Evolutionary conservation across 2,113 vertebrate species (phyloP).

Genomic region (Anser cygnoides): DNA sequence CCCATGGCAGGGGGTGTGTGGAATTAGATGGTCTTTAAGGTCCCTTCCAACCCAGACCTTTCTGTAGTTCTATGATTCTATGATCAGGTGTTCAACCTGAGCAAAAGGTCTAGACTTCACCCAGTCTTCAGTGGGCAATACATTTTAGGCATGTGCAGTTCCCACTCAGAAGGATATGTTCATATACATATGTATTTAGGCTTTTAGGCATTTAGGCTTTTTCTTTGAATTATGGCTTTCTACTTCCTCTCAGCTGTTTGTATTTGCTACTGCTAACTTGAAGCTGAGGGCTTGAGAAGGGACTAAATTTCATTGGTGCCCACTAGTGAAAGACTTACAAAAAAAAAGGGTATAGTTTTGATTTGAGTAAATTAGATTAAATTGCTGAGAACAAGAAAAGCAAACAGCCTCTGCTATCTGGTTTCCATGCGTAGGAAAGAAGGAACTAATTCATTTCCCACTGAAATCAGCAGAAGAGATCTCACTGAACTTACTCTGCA

Average conservation of each 20-base stretch:
- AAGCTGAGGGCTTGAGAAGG: neutral
- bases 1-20: too few species aligned
- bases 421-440: slow-evolving; percentile 23
- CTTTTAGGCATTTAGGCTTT: neutral
- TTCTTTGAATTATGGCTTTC: neutral
- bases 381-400: slow-evolving; percentile 12
- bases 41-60: too few species aligned
- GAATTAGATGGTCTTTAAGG: too few species aligned
- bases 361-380: slow-evolving; percentile 25
- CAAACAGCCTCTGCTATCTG: neutral
- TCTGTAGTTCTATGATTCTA: too few species aligned
- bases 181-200: neutral
- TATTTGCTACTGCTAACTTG: neutral
- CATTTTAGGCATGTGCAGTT: neutral
- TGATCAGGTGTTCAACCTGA: neutral
- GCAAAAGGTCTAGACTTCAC: neutral
- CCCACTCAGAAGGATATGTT: neutral
- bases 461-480: neutral
- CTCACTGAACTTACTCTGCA: neutral
- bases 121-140: neutral
- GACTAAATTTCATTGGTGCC: neutral
- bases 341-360: neutral
- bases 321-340: neutral
- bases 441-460: neutral
- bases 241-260: neutral